Evolutionary conservation across 2,797 vertebrate species (phyloP), one percentile per base, ranked within the genome.

Genomic region (Pseudochirops corinnae): DNA sequence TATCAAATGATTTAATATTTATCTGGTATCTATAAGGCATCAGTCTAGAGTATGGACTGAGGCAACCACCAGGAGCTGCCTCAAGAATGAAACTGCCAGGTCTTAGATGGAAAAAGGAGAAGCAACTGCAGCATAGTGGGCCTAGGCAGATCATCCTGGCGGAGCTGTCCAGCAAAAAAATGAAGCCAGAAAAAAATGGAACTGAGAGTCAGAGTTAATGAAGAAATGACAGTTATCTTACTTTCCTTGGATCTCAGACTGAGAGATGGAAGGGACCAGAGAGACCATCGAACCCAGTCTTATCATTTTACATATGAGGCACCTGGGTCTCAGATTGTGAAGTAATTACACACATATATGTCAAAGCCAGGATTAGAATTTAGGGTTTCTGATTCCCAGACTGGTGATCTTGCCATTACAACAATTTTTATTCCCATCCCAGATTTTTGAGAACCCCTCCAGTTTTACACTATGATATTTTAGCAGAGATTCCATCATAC

Each of bases 1-100:
- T 93, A 82, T 93, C 94, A 94, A 94, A 62, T 94, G 12, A 94
- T 95, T 50, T 52, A 62, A 95, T 95, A 92, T 95, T 95, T 96
- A 95, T 94, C 93, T 93, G 28, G 11, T 94, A 55, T 93, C 90
- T 94, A 92, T 4, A 1, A 74, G 94, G 93, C 92, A 55, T 94
- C 95, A 96, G 92, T 93, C 58, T 94, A 21, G 52, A 60, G 55
- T 93, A 94, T 93, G 91, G 55, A 95, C 21, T 53, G 93, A 95
- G 90, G 39, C 28, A 94, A 96, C 90, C 58, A 46, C 58, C 95
- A 50, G 56, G 92, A 94, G 93, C 90, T 90, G 92, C 62, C 33
- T 24, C n/a, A 74, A 93, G 90, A 95, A 93, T 29, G 93, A 1
- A 55, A 93, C 58, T 93, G 26, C 39, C 57, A 55, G 56, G 58